Evolutionary conservation across 30 jellyfish, hydroid and myxozoan species (phyloP), one percentile per base, ranked within the genome.

Genomic region (Aurelia aurita): DNA sequence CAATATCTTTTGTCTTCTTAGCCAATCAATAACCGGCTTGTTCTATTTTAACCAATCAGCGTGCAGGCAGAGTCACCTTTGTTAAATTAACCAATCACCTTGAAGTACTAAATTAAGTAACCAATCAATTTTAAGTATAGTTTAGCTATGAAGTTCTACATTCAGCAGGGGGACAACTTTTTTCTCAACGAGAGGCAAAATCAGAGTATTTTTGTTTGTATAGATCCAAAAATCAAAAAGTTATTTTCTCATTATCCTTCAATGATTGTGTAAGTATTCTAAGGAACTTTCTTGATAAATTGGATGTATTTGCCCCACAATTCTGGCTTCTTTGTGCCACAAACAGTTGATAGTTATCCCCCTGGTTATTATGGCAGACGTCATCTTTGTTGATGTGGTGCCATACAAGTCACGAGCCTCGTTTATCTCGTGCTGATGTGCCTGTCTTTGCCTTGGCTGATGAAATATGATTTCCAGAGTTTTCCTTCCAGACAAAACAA

Each of bases 321-420:
- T 18, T 27, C 45, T 11, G 59, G 58, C 20, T 5, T 29, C 45
- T 35, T 32, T 32, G 18, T 6, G 63, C 1, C 9, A 32, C 64
- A 12, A 29, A 67, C 18, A 12, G 22, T n/a, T 8, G 16, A 20
- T 19, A 14, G 29, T 14, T n/a, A n/a, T 26, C 4, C 86, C 86
- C 86, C 86, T 49, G 20, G 27, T 34, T 3, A 6, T 55, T 1
- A 18, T 22, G 35, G 58, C 64, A 74, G 35, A 74, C 86, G 86
- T 74, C 86, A 74, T 28, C 58, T 49, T 34, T 57, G 72, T 57
- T 54, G 74, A 74, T 74, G 86, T 74, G 86, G 86, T 21, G 77
- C 76, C 86, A 57, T 58, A 3, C 39, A 54, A 53, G 75, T 74
- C 86, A 74, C 86, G 86, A 74, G 86, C 51, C 51, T 39, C 51